phyloP scores from a whole-genome alignment of 2,797 vertebrate genomes.

The Podargus strigoides region DNA sequence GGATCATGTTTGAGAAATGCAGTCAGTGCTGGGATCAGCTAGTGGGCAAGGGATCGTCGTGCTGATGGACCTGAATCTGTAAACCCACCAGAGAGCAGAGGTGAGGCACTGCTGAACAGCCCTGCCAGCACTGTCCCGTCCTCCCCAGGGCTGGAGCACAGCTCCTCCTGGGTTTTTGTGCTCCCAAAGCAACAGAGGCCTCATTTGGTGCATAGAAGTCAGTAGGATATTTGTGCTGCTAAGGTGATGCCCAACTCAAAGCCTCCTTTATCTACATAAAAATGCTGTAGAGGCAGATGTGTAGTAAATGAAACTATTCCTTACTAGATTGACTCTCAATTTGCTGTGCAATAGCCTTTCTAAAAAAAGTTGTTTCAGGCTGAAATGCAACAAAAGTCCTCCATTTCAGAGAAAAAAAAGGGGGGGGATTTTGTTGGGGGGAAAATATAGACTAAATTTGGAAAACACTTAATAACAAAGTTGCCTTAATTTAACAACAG shows the following conservation, averaged over 20 bases:
- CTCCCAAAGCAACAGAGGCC: background rate
- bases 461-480: constrained; percentile 26
- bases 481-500: constrained; percentile 52
- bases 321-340: background rate
- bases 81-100: background rate
- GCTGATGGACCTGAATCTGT: background rate
- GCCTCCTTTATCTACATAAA: background rate
- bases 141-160: background rate
- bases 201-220: fast-evolving
- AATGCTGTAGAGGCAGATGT: background rate
- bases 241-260: background rate
- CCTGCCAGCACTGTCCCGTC: background rate
- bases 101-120: background rate
- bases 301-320: background rate
- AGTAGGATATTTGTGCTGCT: background rate
- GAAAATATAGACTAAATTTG: constrained; percentile 23
- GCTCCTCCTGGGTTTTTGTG: background rate
- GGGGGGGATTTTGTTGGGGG: background rate
- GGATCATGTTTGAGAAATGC: background rate
- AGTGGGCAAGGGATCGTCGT: background rate
- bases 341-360: background rate
- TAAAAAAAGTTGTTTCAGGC: background rate
- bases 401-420: background rate
- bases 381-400: background rate
- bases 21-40: background rate